Evolutionary conservation across 2,888 invertebrate genomes (phyloP).

Genomic region (Sphaeridia pumilis): DNA sequence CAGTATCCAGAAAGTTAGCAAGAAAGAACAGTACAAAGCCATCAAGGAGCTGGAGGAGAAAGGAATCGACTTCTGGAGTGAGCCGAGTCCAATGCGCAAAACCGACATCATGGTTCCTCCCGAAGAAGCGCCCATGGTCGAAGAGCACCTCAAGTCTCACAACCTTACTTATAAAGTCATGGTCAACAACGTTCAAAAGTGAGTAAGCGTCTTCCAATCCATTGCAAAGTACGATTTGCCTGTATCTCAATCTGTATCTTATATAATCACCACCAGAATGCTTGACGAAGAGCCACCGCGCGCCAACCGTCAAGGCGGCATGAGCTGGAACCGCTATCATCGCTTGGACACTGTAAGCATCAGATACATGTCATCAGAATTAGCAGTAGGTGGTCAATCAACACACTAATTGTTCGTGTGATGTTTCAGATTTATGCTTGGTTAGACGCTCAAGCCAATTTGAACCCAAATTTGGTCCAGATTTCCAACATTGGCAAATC

Average conservation of each 20-base stretch:
- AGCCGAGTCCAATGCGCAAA: conserved; percentile 22
- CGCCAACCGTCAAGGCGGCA: conserved; percentile 23
- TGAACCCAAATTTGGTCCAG: conserved; percentile 34
- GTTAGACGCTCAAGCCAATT: conserved; percentile 36
- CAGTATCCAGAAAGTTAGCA: conserved; percentile 21
- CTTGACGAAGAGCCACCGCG: conserved; percentile 24
- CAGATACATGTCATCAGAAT: not conserved
- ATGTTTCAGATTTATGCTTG: conserved; percentile 27
- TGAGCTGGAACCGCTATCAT: conserved; percentile 34
- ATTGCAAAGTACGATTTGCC: not conserved
- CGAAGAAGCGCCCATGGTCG: conserved; percentile 16
- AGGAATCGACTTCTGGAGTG: conserved; percentile 32
- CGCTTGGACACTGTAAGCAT: conserved; percentile 22
- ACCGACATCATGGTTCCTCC: conserved; percentile 33
- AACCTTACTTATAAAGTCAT: conserved; percentile 26
- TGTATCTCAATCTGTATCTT: not conserved
- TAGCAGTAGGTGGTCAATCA: not conserved
- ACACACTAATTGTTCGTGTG: not conserved
- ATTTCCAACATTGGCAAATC: conserved; percentile 37
- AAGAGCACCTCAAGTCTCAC: conserved; percentile 20
- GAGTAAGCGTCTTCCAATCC: not conserved
- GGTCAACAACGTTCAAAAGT: conserved; percentile 32
- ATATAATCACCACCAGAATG: conserved; percentile 14
- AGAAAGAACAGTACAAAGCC: conserved; percentile 28
- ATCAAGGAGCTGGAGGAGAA: conserved; percentile 23